phyloP scores from a whole-genome alignment of 2,797 vertebrate genomes.

The Sebastes nivosus region DNA sequence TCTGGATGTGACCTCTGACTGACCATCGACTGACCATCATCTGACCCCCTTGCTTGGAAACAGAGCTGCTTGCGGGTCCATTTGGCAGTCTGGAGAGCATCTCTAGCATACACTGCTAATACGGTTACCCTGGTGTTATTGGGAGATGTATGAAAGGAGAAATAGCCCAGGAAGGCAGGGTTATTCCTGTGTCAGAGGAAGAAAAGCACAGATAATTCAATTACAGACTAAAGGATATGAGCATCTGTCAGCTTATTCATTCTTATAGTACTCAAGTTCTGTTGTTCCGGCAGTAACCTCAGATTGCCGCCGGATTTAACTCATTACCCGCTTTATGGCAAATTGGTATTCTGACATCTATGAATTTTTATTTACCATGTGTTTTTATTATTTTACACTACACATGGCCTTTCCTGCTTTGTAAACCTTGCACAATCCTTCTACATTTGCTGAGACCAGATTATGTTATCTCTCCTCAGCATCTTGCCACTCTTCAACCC shows the following conservation, averaged over 20 bases:
- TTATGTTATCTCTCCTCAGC: conserved; percentile 42
- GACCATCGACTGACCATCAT: conserved; percentile 83
- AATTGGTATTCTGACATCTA: conserved; percentile 26
- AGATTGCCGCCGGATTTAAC: conserved; percentile 32
- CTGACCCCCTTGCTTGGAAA: conserved; percentile 76
- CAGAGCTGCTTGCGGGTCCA: conserved; percentile 50
- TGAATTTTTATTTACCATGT: conserved; percentile 17
- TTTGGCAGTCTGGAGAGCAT: conserved; percentile 86
- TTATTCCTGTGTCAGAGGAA: conserved; percentile 89
- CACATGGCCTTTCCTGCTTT: conserved; percentile 34
- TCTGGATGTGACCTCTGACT: conserved; percentile 74
- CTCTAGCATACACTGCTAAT: conserved; percentile 89
- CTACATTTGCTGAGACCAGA: conserved; percentile 31
- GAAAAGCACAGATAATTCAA: conserved; percentile 81
- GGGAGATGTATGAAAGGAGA: conserved; percentile 89
- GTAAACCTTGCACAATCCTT: conserved; percentile 2
- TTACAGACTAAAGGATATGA: conserved; percentile 79
- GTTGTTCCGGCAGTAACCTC: conserved; percentile 42
- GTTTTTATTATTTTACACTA: conserved; percentile 21
- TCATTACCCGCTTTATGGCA: conserved; percentile 42
- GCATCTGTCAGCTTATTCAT: conserved; percentile 64
- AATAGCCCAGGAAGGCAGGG: conserved; percentile 85
- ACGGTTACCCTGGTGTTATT: conserved; percentile 90
- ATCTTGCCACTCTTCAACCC: conserved; percentile 39
- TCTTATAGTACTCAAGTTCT: conserved; percentile 45